Evolutionary conservation across 1,140 invertebrate species (phyloP), one percentile per base, ranked within the genome.

Genomic region (Bombus breviceps): DNA sequence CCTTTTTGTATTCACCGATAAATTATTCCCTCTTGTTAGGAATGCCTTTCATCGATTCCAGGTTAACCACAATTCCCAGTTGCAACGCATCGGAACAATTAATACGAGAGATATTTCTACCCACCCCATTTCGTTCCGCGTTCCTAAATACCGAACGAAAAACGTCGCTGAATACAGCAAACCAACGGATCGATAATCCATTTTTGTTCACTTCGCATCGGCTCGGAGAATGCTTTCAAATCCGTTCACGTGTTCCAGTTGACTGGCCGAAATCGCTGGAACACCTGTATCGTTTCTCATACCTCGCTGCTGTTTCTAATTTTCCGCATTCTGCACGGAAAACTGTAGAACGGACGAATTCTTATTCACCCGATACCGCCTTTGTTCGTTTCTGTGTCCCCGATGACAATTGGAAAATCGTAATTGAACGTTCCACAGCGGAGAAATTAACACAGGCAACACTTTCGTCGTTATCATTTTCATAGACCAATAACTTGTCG

Each of bases 361-460:
- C 53, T 47, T 37, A 47, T 78, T 84, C 82, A 71, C 3, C 47
- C 2, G 10, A 37, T 32, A 43, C 0, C 9, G 71, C 47, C n/a
- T 77, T 57, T 69, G 64, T 57, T 15, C 0, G 25, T 37, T 47
- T 39, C 39, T 47, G 62, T 62, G 37, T 47, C 47, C 37, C 2
- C 3, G 22, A 0, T 8, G 43, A 83, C 68, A 62, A 81, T 62
- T 22, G 79, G 5, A 22, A 6, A 22, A 22, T 18, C 8, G 34
- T 81, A 69, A 81, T 81, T 81, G 68, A 57, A 81, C 18, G 37
- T 41, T 57, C 18, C 47, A 53, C 62, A 22, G n/a, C 13, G 41
- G 41, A 68, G 41, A 68, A 68, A 66, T 79, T 37, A n/a, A 13
- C 59, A 57, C 12, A 64, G 41, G 6, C 22, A 25, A 66, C n/a